Percentiles rank a stretch among this genome's conserved stretches.
Evolutionary conservation across 1,140 invertebrate species (phyloP).

Genomic region (Sinella curviseta): DNA sequence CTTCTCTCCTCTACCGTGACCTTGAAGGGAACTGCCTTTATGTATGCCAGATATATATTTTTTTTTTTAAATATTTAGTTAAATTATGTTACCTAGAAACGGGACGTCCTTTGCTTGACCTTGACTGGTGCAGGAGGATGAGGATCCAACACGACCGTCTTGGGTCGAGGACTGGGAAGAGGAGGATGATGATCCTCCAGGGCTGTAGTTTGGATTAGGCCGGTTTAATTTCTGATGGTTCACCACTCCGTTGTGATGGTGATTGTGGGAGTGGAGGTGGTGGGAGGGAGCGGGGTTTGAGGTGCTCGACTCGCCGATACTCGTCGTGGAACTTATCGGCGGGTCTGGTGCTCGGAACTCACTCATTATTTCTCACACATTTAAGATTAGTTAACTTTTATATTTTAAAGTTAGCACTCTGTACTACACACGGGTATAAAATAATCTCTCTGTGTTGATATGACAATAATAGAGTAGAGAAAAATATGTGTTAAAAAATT

Average conservation of each 20-base stretch:
- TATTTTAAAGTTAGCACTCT: too few relatives aligned
- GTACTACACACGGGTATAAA: too few relatives aligned
- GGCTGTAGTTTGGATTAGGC: background rate
- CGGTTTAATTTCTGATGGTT: background rate
- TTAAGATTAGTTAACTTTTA: too few relatives aligned
- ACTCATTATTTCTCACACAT: conserved; percentile 44
- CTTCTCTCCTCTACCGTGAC: background rate
- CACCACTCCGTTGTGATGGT: background rate
- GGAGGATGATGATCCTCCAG: background rate
- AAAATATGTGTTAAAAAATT: too few relatives aligned
- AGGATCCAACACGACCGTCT: conserved; percentile 6
- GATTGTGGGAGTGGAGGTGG: background rate
- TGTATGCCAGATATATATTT: background rate
- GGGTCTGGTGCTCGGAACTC: conserved; percentile 46
- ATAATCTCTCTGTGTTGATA: too few relatives aligned
- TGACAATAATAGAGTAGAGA: too few relatives aligned
- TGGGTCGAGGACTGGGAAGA: background rate
- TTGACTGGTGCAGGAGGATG: background rate
- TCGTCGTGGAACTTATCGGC: conserved; percentile 25
- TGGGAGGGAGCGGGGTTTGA: too few relatives aligned
- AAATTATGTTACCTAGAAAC: conserved; percentile 38
- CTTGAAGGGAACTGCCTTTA: background rate
- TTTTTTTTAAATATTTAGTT: background rate
- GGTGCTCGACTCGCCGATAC: background rate
- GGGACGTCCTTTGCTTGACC: conserved; percentile 43